Percentiles rank a stretch among this genome's conserved stretches.
Evolutionary conservation across 2,888 invertebrate genomes (phyloP).

Genomic region (Conistra vaccinii): DNA sequence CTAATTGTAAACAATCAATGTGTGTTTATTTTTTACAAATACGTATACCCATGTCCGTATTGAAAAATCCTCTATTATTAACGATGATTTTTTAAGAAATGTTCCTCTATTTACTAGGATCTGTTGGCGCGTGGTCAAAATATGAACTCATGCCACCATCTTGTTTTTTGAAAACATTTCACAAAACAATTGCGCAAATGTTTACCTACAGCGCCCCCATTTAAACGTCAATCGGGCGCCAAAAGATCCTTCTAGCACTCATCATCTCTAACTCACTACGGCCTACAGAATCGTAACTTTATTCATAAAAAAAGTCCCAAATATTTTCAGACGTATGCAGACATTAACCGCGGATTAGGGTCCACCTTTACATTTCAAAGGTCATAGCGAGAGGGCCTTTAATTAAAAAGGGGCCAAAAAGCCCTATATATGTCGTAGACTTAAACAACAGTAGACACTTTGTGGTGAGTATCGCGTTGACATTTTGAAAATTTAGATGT

Average conservation of each 20-base stretch:
- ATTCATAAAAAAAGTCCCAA: constrained; percentile 6
- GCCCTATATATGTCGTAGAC: constrained; percentile 63
- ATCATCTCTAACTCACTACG: neutral
- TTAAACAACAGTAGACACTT: constrained; percentile 60
- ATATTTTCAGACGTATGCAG: constrained; percentile 18
- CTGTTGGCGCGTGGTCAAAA: neutral
- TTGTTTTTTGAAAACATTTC: neutral
- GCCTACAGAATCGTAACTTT: neutral
- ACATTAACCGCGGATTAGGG: constrained; percentile 31
- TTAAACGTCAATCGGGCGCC: neutral
- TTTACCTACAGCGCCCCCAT: too few relatives aligned
- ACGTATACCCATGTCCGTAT: too few relatives aligned
- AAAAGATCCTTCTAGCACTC: too few relatives aligned
- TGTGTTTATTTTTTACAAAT: too few relatives aligned
- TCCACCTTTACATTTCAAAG: constrained; percentile 47
- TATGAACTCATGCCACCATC: neutral
- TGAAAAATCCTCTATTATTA: too few relatives aligned
- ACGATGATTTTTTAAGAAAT: neutral
- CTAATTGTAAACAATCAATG: too few relatives aligned
- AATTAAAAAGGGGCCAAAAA: constrained; percentile 69
- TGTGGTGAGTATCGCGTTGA: constrained; percentile 39
- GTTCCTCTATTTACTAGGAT: neutral
- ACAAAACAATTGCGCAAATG: too few relatives aligned
- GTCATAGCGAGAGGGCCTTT: constrained; percentile 48
- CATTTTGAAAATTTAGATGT: constrained; percentile 42